These are phyloP conservation scores for Escarpia spicata DNA, from an alignment of 2,888 invertebrate genomes.

Conservation along the genomic window DNA sequence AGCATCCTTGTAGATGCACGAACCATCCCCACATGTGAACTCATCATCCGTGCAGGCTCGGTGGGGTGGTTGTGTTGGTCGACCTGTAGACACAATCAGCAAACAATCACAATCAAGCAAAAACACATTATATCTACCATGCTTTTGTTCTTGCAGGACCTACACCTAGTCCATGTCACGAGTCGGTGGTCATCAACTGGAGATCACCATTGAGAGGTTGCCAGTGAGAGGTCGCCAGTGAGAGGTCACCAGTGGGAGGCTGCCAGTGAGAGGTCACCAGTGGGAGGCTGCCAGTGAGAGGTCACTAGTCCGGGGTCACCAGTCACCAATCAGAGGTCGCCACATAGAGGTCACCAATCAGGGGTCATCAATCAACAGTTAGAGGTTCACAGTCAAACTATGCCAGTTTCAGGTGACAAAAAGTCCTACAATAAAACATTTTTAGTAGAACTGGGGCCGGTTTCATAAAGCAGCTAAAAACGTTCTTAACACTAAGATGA, in stretches of 20 bases:
- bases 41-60: constrained; percentile 37
- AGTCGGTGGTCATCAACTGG: not conserved
- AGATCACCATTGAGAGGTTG: not conserved
- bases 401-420: not conserved
- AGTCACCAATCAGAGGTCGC: not conserved
- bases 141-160: constrained; percentile 7
- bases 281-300: not conserved
- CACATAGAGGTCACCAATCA: not conserved
- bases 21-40: constrained; percentile 55
- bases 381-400: not conserved
- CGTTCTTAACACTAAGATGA: too few species aligned
- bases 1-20: constrained; percentile 76
- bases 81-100: not conserved
- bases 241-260: not conserved
- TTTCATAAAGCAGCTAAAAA: too few species aligned
- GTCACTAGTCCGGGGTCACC: not conserved
- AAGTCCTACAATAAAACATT: not conserved
- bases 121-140: not conserved
- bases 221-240: not conserved
- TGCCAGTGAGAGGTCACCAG: not conserved
- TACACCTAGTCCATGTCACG: not conserved
- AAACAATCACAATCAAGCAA: not conserved
- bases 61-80: not conserved
- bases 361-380: not conserved
- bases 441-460: too few species aligned